A percentile compares a stretch with the other conserved stretches of the same genome.
phyloP scores from a whole-genome alignment of 2,888 invertebrate species.

The Allolobophora icterica region DNA sequence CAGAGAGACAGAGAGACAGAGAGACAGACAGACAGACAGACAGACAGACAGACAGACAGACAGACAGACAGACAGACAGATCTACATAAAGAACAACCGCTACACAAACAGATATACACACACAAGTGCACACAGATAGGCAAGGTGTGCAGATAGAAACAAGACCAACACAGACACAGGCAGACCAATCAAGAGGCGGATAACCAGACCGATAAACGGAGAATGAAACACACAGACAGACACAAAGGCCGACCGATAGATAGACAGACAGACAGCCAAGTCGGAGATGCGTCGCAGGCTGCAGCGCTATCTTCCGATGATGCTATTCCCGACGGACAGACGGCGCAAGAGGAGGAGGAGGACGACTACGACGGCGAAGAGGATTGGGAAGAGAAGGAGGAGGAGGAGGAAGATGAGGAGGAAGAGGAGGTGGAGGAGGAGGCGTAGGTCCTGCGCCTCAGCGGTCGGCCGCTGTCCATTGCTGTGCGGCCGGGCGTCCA shows the following conservation, averaged over 20 bases:
- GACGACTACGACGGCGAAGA: too few relatives aligned
- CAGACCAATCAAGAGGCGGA: conserved; percentile 28
- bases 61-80: background rate
- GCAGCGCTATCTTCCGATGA: background rate
- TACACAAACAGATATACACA: too few relatives aligned
- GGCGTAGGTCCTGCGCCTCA: background rate
- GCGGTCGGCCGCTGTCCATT: background rate
- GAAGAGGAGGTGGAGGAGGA: background rate
- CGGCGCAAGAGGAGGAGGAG: background rate
- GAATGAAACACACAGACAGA: conserved; percentile 22
- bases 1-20: conserved; percentile 21
- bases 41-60: background rate
- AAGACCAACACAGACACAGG: too few relatives aligned
- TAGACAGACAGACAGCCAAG: conserved; percentile 35
- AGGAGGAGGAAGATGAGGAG: background rate
- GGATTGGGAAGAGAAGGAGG: background rate
- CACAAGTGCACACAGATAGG: too few relatives aligned
- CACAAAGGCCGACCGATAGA: conserved; percentile 29
- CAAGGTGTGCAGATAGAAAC: too few relatives aligned
- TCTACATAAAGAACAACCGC: too few relatives aligned
- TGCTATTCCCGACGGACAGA: background rate
- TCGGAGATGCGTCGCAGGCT: background rate
- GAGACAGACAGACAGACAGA: conserved; percentile 36
- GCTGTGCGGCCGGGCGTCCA: background rate
- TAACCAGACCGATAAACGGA: background rate